Evolutionary conservation across 1,140 invertebrate species (phyloP).

Genomic region (Drosophila prosaltans): DNA sequence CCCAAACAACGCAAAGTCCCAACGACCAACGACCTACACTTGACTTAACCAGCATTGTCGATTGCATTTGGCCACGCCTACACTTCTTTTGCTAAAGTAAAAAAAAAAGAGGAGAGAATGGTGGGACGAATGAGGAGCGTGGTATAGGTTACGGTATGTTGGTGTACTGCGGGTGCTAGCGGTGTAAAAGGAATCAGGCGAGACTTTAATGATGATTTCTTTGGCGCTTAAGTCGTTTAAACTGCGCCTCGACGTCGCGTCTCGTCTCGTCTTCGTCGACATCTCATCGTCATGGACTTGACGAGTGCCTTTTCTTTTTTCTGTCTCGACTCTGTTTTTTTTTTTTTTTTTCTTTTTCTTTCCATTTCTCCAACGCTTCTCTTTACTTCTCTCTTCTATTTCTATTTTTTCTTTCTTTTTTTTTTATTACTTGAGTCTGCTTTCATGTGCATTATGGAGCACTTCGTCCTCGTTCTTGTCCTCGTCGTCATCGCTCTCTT

Average conservation of each 20-base stretch:
- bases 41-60: slow-evolving; percentile 83
- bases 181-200: slow-evolving; percentile 27
- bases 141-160: neutral
- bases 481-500: slow-evolving; percentile 53
- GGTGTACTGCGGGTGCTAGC: slow-evolving; percentile 9
- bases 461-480: slow-evolving; percentile 46
- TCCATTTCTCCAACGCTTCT: neutral
- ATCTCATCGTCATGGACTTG: slow-evolving; percentile 54
- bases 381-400: slow-evolving; percentile 13
- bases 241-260: slow-evolving; percentile 47
- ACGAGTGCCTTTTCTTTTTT: slow-evolving; percentile 73
- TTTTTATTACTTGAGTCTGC: slow-evolving; percentile 60
- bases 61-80: slow-evolving; percentile 62
- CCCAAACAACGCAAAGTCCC: slow-evolving; percentile 19
- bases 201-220: slow-evolving; percentile 82
- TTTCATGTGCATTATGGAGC: slow-evolving; percentile 78
- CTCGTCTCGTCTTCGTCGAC: slow-evolving; percentile 25
- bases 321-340: slow-evolving; percentile 64
- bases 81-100: slow-evolving; percentile 3
- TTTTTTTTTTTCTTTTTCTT: slow-evolving; percentile 48
- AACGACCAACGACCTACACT: slow-evolving; percentile 78
- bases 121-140: neutral
- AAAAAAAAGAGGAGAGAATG: neutral
- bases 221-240: slow-evolving; percentile 80
- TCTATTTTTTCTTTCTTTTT: slow-evolving; percentile 22